phyloP scores from a whole-genome alignment of 2,888 invertebrate genomes.

The Lottia scabra region DNA sequence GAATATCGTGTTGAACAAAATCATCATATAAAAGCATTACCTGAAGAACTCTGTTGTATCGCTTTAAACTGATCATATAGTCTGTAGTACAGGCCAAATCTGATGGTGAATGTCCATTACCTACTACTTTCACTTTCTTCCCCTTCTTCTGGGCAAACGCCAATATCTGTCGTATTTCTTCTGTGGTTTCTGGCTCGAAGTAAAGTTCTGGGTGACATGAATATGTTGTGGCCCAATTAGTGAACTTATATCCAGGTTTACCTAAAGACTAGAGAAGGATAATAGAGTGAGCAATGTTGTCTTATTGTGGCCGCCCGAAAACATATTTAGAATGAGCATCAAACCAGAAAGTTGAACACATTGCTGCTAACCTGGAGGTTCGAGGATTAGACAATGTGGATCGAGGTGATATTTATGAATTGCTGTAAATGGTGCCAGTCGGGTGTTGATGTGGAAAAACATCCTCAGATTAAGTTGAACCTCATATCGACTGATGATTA shows the following conservation, averaged over 20 bases:
- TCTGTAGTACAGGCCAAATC: slow-evolving; percentile 65
- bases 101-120: slow-evolving; percentile 67
- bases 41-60: slow-evolving; percentile 58
- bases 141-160: slow-evolving; percentile 48
- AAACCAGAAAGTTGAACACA: no score
- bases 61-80: slow-evolving; percentile 60
- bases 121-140: slow-evolving; percentile 62
- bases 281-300: background rate
- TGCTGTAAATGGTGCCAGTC: no score
- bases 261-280: slow-evolving; percentile 31
- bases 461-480: no score
- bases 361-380: no score
- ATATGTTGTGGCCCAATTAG: slow-evolving; percentile 67
- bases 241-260: slow-evolving; percentile 40
- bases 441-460: no score
- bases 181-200: slow-evolving; percentile 60
- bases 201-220: slow-evolving; percentile 63
- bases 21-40: slow-evolving; percentile 27
- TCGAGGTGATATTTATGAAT: no score
- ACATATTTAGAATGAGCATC: no score
- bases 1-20: no score
- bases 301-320: no score
- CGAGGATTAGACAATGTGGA: no score
- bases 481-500: no score
- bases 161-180: slow-evolving; percentile 61